Conservation (phyloP, 2,888 invertebrate genomes). For the Caenorhabditis sinica region DNA sequence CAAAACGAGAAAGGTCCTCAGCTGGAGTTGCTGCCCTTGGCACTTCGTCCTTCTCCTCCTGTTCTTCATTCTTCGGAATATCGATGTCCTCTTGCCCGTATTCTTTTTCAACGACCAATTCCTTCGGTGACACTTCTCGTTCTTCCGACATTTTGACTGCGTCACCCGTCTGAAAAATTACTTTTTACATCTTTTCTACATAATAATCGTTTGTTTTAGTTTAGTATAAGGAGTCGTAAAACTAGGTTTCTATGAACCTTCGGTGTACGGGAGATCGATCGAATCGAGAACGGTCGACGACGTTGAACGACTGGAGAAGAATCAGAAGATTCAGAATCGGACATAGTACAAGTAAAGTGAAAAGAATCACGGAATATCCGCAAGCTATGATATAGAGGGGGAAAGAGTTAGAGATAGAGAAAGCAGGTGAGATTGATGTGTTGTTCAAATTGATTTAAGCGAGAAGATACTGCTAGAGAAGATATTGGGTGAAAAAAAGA, state of each 20-base stretch:
- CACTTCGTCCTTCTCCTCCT: conserved; percentile 39
- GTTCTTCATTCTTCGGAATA: conserved; percentile 52
- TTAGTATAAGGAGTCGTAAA: not conserved
- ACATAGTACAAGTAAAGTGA: conserved; percentile 49
- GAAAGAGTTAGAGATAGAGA: conserved; percentile 29
- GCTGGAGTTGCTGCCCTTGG: conserved; percentile 57
- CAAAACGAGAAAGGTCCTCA: conserved; percentile 59
- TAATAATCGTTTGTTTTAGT: not conserved
- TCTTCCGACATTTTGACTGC: conserved; percentile 56
- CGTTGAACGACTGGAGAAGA: conserved; percentile 56
- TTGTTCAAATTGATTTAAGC: conserved; percentile 49
- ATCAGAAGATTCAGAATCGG: conserved; percentile 56
- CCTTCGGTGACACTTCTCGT: conserved; percentile 51
- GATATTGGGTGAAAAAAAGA: conserved; percentile 26
- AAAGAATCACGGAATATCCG: conserved; percentile 28
- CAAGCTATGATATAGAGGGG: not conserved
- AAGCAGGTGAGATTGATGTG: conserved; percentile 60
- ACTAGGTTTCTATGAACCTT: conserved; percentile 21
- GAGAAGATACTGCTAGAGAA: conserved; percentile 11
- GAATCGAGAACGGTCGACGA: conserved; percentile 58
- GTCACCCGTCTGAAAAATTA: conserved; percentile 61
- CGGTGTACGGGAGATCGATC: conserved; percentile 44
- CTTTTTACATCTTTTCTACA: not conserved
- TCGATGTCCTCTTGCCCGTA: conserved; percentile 59
- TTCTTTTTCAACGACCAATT: conserved; percentile 52